phyloP scores from a whole-genome alignment of 2,797 vertebrate species.

The Chelon auratus region DNA sequence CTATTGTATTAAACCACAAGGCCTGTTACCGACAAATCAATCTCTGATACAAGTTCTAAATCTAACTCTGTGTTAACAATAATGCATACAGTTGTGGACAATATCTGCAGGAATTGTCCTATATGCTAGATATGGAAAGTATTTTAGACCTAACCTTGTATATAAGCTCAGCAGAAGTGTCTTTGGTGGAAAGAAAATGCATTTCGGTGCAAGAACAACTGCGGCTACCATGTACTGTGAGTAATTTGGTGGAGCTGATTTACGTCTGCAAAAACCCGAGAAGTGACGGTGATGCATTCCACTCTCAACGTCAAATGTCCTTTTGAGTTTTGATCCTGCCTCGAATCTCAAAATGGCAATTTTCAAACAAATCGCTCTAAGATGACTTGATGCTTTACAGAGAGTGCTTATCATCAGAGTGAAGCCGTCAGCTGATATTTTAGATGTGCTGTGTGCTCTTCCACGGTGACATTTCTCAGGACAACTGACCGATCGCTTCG shows the following conservation, averaged over 20 bases:
- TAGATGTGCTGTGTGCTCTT: slow-evolving; percentile 11
- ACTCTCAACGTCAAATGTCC: slow-evolving; percentile 10
- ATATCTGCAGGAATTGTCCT: background rate
- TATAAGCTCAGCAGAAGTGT: background rate
- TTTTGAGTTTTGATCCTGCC: slow-evolving; percentile 12
- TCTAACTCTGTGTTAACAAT: background rate
- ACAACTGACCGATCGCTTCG: slow-evolving; percentile 25
- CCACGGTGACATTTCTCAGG: slow-evolving; percentile 37
- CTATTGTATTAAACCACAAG: too few species aligned
- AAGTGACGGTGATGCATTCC: slow-evolving; percentile 22
- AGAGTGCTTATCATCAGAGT: slow-evolving; percentile 10
- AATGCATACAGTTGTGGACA: background rate
- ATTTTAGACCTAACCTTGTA: background rate
- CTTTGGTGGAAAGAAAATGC: background rate
- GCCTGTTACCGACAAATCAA: too few species aligned
- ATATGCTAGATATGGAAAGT: background rate
- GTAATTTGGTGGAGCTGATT: slow-evolving; percentile 16
- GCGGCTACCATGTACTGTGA: background rate
- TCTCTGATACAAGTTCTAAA: too few species aligned
- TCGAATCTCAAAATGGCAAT: slow-evolving; percentile 30
- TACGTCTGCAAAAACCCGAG: slow-evolving; percentile 16
- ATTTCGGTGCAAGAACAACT: background rate
- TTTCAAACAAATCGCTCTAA: slow-evolving; percentile 25
- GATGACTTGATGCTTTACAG: slow-evolving; percentile 21
- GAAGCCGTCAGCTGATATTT: slow-evolving; percentile 40